phyloP scores from a whole-genome alignment of 2,113 vertebrate genomes.

The Caracal caracal region DNA sequence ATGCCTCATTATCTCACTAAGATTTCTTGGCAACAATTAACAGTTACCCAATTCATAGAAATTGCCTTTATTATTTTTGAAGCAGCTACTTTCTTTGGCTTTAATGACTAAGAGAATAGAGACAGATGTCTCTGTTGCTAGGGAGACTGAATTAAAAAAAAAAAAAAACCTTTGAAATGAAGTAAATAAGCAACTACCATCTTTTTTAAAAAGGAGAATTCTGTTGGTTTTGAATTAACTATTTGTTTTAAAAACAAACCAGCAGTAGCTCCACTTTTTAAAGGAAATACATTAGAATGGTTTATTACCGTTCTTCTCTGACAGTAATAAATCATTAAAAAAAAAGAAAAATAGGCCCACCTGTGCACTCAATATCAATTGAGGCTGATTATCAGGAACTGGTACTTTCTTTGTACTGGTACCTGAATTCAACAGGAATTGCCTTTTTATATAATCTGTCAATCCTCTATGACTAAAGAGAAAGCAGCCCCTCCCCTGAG shows the following conservation, averaged over 20 bases:
- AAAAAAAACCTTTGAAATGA: constrained; percentile 78
- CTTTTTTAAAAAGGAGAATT: constrained; percentile 76
- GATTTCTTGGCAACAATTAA: constrained; percentile 88
- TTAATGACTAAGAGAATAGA: constrained; percentile 88
- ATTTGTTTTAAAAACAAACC: constrained; percentile 80
- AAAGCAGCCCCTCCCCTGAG: neutral
- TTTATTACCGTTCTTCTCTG: constrained; percentile 61
- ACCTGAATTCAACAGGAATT: constrained; percentile 70
- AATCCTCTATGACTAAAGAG: neutral
- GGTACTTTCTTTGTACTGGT: constrained; percentile 63
- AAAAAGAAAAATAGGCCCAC: constrained; percentile 62
- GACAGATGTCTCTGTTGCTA: constrained; percentile 89
- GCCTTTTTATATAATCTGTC: constrained; percentile 54
- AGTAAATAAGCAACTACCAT: constrained; percentile 84
- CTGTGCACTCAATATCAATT: constrained; percentile 70
- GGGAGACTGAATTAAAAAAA: constrained; percentile 82
- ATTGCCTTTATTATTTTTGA: constrained; percentile 87
- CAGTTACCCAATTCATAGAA: constrained; percentile 85
- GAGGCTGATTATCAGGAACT: constrained; percentile 64
- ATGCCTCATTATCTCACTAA: constrained; percentile 84
- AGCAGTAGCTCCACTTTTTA: constrained; percentile 65
- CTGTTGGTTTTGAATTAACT: constrained; percentile 80
- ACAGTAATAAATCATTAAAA: constrained; percentile 68
- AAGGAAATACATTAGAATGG: constrained; percentile 58
- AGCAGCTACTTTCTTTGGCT: constrained; percentile 86